A percentile compares a stretch with the other conserved stretches of the same genome.
Conservation (phyloP, 2,888 invertebrate genomes). For the Cephus sareptanus region DNA sequence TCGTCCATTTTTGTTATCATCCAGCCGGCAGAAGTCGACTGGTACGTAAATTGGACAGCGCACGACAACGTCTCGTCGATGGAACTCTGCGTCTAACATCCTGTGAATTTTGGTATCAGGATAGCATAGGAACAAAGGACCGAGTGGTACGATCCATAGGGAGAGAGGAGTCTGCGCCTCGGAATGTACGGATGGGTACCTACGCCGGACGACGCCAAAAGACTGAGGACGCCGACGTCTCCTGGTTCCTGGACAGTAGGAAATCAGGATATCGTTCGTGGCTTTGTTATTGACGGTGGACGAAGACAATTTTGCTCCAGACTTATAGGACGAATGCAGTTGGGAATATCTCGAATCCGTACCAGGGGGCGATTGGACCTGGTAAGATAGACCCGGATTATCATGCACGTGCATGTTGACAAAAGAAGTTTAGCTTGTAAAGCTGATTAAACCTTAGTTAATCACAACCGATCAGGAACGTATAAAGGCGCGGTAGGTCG, state of each 20-base stretch:
- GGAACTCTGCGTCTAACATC: conserved; percentile 45
- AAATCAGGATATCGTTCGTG: conserved; percentile 19
- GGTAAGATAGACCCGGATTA: conserved; percentile 59
- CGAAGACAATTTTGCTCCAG: not conserved
- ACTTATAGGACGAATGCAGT: conserved; percentile 21
- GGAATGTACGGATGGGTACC: not conserved
- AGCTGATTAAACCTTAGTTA: conserved; percentile 65
- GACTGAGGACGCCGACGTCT: not conserved
- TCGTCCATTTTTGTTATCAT: not conserved
- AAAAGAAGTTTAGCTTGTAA: conserved; percentile 65
- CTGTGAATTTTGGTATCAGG: conserved; percentile 54
- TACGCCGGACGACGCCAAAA: not conserved
- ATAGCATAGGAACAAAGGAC: conserved; percentile 17
- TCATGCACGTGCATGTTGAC: conserved; percentile 63
- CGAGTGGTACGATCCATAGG: not conserved
- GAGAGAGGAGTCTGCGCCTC: conserved; percentile 7
- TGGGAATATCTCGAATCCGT: conserved; percentile 13
- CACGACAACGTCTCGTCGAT: not conserved
- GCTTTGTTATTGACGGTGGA: not conserved
- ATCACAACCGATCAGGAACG: conserved; percentile 57
- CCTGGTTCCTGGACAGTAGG: conserved; percentile 13
- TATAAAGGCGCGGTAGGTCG: conserved; percentile 33
- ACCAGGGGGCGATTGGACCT: conserved; percentile 14
- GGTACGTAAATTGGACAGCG: not conserved
- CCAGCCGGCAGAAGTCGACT: not conserved